These are phyloP conservation scores for Plebejus melissa DNA, from an alignment of 2,888 invertebrate species.

Conservation along the genomic window DNA sequence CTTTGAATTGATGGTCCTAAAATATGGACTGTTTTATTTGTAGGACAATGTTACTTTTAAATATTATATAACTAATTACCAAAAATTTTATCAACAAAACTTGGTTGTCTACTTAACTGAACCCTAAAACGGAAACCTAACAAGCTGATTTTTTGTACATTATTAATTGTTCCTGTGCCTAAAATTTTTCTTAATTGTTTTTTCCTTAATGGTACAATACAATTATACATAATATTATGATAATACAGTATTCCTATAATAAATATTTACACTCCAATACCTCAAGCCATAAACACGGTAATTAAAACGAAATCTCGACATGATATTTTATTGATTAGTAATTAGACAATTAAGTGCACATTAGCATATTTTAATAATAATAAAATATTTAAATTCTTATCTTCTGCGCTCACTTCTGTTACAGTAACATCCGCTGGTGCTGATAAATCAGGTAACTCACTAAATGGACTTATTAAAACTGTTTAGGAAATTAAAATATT, in stretches of 20 bases:
- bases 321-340: constrained; percentile 14
- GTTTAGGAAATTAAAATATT: background rate
- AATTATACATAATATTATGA: no score
- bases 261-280: background rate
- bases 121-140: no score
- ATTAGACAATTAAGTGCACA: constrained; percentile 15
- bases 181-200: no score
- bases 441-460: constrained; percentile 2
- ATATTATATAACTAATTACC: no score
- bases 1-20: no score
- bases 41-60: no score
- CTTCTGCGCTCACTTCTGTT: background rate
- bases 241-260: background rate
- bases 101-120: no score
- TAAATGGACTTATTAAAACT: constrained; percentile 5
- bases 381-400: constrained; percentile 20
- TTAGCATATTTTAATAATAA: constrained; percentile 16
- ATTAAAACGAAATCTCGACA: constrained; percentile 11
- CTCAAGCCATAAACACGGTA: background rate
- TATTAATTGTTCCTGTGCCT: no score
- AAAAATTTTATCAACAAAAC: no score
- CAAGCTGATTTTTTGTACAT: no score
- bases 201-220: no score
- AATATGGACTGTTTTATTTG: no score
- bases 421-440: constrained; percentile 17